phyloP scores from a whole-genome alignment of 2,113 vertebrate species.

The Ochotona princeps region DNA sequence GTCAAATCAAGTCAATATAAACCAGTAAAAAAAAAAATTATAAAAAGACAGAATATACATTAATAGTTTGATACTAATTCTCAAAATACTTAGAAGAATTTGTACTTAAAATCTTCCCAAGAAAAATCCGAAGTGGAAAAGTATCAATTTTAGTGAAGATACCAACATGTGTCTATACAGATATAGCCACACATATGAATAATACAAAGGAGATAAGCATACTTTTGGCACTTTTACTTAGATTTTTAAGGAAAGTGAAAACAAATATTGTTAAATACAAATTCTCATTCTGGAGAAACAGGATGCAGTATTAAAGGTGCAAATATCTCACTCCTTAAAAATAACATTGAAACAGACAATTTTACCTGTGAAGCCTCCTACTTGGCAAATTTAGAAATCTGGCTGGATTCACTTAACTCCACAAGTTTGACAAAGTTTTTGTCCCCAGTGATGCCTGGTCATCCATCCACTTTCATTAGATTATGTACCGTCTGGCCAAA shows the following conservation, averaged over 20 bases:
- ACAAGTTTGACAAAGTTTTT: constrained; percentile 70
- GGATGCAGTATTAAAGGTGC: constrained; percentile 36
- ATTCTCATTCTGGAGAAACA: constrained; percentile 52
- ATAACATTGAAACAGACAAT: constrained; percentile 30
- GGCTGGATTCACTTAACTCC: constrained; percentile 62
- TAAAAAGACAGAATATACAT: too few relatives aligned
- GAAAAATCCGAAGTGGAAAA: constrained; percentile 13
- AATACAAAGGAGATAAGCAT: constrained; percentile 19
- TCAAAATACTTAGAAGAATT: neutral
- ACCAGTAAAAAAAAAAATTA: constrained; percentile 31
- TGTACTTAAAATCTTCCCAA: constrained; percentile 9
- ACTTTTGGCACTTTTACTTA: constrained; percentile 69
- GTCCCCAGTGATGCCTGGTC: constrained; percentile 53
- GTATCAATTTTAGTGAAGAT: constrained; percentile 35
- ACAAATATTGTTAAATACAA: constrained; percentile 50
- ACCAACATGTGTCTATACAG: neutral
- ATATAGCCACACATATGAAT: neutral
- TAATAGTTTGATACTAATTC: too few relatives aligned
- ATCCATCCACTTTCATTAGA: constrained; percentile 64
- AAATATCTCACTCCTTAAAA: constrained; percentile 38
- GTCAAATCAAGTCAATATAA: neutral
- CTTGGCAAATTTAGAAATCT: constrained; percentile 66
- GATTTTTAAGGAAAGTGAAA: constrained; percentile 58
- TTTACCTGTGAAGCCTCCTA: constrained; percentile 33
- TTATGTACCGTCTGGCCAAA: constrained; percentile 61